phyloP scores from a whole-genome alignment of 2,113 vertebrate species.

The Indicator maculatus region DNA sequence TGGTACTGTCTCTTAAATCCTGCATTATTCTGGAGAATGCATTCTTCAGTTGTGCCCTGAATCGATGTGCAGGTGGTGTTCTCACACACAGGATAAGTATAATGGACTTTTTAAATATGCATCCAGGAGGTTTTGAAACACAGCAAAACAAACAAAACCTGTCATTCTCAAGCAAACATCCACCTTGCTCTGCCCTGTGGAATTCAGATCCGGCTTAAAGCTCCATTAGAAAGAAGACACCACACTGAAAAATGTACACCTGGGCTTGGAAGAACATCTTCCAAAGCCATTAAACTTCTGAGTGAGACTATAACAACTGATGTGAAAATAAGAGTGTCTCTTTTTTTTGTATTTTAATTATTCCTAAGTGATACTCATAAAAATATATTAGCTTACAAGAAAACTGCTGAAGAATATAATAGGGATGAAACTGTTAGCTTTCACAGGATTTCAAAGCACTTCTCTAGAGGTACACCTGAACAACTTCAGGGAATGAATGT shows the following conservation, averaged over 20 bases:
- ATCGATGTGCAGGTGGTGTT: neutral
- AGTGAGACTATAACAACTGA: conserved; percentile 52
- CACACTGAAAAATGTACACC: conserved; percentile 49
- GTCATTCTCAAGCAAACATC: conserved; percentile 28
- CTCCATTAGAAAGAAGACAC: neutral
- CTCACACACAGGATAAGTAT: neutral
- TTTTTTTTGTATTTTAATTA: conserved; percentile 61
- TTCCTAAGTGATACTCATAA: conserved; percentile 66
- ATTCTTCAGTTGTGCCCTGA: neutral
- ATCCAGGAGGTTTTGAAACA: conserved; percentile 19
- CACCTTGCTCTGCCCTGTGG: conserved; percentile 18
- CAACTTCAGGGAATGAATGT: neutral
- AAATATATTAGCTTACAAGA: conserved; percentile 64
- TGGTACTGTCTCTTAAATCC: neutral
- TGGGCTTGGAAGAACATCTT: conserved; percentile 45
- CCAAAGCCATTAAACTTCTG: conserved; percentile 49
- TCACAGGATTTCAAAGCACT: conserved; percentile 27
- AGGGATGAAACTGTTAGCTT: conserved; percentile 23
- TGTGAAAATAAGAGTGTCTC: conserved; percentile 51
- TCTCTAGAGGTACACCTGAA: conserved; percentile 19
- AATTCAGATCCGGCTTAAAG: conserved; percentile 40
- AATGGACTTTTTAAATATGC: neutral
- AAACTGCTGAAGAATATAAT: conserved; percentile 34
- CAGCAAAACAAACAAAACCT: conserved; percentile 46
- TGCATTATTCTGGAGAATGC: neutral